Evolutionary conservation across 2,888 invertebrate species (phyloP).

Genomic region (Rotaria macrura): DNA sequence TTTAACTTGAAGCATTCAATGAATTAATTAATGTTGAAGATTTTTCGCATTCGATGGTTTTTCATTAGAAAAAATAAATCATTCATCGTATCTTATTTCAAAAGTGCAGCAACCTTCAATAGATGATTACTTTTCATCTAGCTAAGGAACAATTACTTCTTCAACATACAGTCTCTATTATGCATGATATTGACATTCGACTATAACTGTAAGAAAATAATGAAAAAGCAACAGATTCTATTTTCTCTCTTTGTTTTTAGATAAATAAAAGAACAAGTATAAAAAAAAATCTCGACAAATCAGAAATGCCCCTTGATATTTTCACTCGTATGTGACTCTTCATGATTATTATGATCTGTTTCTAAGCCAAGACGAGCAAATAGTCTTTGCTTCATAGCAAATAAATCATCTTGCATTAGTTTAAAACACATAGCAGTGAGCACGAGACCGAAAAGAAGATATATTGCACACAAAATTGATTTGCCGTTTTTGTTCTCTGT

Average conservation of each 20-base stretch:
- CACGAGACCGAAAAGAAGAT: constrained; percentile 34
- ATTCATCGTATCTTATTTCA: not conserved
- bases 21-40: too few relatives aligned
- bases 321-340: not conserved
- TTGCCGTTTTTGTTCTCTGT: constrained; percentile 28
- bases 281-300: not conserved
- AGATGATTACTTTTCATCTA: too few relatives aligned
- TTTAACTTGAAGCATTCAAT: not conserved
- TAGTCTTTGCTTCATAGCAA: not conserved
- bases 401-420: constrained; percentile 33
- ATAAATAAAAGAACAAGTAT: not conserved
- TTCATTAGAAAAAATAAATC: not conserved
- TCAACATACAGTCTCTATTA: too few relatives aligned
- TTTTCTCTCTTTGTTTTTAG: not conserved
- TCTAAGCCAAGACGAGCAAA: not conserved
- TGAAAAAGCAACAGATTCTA: too few relatives aligned
- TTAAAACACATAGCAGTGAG: constrained; percentile 35
- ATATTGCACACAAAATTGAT: not conserved
- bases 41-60: not conserved
- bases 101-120: not conserved
- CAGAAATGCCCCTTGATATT: not conserved
- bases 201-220: too few relatives aligned
- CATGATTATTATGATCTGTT: not conserved
- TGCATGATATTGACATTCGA: too few relatives aligned
- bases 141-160: too few relatives aligned